phyloP scores from a whole-genome alignment of 2,797 vertebrate species.

The Poeciliopsis turneri region DNA sequence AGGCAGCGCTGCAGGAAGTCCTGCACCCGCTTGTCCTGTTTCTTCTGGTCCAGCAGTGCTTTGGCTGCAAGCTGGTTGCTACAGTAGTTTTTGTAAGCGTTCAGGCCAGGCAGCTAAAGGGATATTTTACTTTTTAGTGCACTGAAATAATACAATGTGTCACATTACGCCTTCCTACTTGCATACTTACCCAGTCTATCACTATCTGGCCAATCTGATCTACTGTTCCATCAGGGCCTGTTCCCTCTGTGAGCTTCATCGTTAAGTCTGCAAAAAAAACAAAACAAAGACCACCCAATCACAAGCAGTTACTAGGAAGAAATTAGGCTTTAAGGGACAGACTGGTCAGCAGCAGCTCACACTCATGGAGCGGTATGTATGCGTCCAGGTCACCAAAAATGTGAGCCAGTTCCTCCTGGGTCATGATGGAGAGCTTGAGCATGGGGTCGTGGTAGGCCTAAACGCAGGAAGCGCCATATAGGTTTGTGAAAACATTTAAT shows the following conservation, averaged over 20 bases:
- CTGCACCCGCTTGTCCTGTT: conserved; percentile 91
- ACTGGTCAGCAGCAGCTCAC: conserved; percentile 29
- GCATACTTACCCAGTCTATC: conserved; percentile 89
- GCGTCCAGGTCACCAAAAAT: conserved; percentile 97
- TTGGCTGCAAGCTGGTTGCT: conserved; percentile 96
- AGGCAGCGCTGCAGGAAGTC: conserved; percentile 96
- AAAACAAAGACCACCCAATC: conserved; percentile 8
- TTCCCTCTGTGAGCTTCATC: conserved; percentile 88
- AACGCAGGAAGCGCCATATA: conserved; percentile 5
- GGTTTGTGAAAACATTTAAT: background rate
- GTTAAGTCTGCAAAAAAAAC: conserved; percentile 82
- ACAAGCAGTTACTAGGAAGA: background rate
- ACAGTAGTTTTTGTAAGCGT: conserved; percentile 93
- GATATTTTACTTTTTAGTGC: background rate
- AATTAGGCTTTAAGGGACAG: background rate
- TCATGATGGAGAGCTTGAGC: conserved; percentile 98
- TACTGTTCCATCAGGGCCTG: conserved; percentile 90
- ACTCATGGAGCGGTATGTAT: conserved; percentile 95
- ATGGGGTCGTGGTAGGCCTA: conserved; percentile 98
- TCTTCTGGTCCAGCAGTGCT: conserved; percentile 94
- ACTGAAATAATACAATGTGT: background rate
- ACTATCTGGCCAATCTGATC: conserved; percentile 93
- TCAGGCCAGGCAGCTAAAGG: conserved; percentile 88
- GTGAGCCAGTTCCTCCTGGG: conserved; percentile 91
- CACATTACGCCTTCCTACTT: background rate